These are phyloP conservation scores for Urocolius indicus DNA, from an alignment of 2,113 vertebrate species.

Conservation along the genomic window DNA sequence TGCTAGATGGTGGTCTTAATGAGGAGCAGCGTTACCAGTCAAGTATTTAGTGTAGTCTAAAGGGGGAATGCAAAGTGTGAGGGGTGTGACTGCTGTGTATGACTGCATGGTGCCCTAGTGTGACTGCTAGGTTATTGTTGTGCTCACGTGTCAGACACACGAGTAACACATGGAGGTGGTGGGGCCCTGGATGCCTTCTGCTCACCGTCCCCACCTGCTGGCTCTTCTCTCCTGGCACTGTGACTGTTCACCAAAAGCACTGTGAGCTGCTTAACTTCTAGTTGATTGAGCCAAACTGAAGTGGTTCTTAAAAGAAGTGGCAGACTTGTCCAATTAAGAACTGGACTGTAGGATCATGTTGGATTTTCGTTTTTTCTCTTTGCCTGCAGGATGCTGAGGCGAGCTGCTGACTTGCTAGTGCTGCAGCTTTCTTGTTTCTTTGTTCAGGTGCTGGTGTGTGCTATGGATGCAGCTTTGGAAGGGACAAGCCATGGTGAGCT, in stretches of 20 bases:
- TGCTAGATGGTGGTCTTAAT: not conserved
- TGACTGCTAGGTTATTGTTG: not conserved
- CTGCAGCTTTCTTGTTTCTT: not conserved
- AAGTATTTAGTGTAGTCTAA: not conserved
- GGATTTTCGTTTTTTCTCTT: not conserved
- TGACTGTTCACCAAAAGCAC: not conserved
- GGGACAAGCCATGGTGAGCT: not conserved
- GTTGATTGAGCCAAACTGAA: not conserved
- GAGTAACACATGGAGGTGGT: not conserved
- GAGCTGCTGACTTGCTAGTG: not conserved
- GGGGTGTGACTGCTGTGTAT: not conserved
- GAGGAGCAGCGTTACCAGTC: not conserved
- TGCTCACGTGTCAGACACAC: not conserved
- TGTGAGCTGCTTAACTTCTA: not conserved
- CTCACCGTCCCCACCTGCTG: rapidly evolving
- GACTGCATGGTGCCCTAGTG: not conserved
- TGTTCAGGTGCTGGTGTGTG: not conserved
- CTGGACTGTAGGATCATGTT: not conserved
- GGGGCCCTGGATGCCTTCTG: not conserved
- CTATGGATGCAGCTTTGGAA: rapidly evolving
- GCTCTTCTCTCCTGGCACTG: not conserved
- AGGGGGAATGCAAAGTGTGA: rapidly evolving
- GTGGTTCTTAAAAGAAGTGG: not conserved
- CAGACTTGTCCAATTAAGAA: not conserved
- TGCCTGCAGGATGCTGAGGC: not conserved